A percentile compares a stretch with the other conserved stretches of the same genome.
These are phyloP conservation scores for Centropus bengalensis DNA, from an alignment of 2,113 vertebrate species.

Conservation along the genomic window DNA sequence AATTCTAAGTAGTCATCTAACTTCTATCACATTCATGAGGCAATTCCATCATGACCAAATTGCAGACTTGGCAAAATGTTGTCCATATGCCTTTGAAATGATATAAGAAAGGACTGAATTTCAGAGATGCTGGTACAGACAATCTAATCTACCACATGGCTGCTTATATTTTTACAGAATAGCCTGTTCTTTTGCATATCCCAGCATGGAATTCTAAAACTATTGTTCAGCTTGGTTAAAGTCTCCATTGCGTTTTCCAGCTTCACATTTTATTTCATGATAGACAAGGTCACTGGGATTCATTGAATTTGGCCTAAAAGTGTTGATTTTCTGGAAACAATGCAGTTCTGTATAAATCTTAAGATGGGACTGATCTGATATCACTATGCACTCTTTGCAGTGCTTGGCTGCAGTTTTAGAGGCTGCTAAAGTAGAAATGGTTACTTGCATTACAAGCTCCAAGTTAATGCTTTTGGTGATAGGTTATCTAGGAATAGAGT, in stretches of 20 bases:
- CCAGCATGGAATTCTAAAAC: conserved; percentile 1
- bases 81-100: conserved; percentile 46
- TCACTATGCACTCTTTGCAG: not conserved
- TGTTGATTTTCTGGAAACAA: conserved; percentile 23
- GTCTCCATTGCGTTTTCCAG: not conserved
- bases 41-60: conserved; percentile 53
- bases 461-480: not conserved
- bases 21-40: conserved; percentile 56
- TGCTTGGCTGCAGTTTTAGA: not conserved
- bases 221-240: conserved; percentile 2
- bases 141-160: conserved; percentile 33
- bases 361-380: conserved; percentile 1
- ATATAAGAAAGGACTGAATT: conserved; percentile 60
- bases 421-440: not conserved
- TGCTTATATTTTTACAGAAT: conserved; percentile 3
- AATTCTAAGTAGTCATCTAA: conserved; percentile 59
- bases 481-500: conserved; percentile 7
- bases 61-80: conserved; percentile 62
- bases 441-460: not conserved
- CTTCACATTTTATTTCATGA: conserved; percentile 38
- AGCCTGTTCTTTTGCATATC: conserved; percentile 23
- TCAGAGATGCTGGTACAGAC: conserved; percentile 48
- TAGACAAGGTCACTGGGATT: not conserved
- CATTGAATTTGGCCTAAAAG: conserved; percentile 1
- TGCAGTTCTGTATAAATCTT: conserved; percentile 1